phyloP scores from a whole-genome alignment of 2,888 invertebrate genomes.

The Stenolophus ochropezus region DNA sequence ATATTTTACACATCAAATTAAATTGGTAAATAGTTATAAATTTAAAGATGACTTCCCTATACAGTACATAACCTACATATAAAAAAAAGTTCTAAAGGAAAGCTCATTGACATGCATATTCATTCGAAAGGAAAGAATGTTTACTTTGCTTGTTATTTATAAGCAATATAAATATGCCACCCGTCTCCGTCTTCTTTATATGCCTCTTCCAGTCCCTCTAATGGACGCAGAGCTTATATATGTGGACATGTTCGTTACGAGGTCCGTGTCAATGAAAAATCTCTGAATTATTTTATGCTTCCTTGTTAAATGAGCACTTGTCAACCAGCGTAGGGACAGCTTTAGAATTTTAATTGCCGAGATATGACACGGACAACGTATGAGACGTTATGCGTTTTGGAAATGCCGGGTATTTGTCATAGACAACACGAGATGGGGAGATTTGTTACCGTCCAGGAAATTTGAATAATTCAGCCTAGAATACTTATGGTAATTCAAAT shows the following conservation, averaged over 20 bases:
- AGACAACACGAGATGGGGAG: background rate
- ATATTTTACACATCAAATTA: too few relatives aligned
- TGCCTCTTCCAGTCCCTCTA: slow-evolving; percentile 14
- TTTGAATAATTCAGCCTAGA: slow-evolving; percentile 30
- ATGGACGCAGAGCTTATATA: slow-evolving; percentile 30
- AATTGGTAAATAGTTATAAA: too few relatives aligned
- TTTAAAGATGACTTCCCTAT: background rate
- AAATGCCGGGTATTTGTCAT: slow-evolving; percentile 30
- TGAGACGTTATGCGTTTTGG: slow-evolving; percentile 20
- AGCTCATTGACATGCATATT: slow-evolving; percentile 58
- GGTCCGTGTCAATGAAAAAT: slow-evolving; percentile 54
- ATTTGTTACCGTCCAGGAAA: slow-evolving; percentile 12
- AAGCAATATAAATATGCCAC: slow-evolving; percentile 61
- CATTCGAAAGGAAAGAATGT: slow-evolving; percentile 60
- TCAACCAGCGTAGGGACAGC: slow-evolving; percentile 23
- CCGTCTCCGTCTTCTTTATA: slow-evolving; percentile 18
- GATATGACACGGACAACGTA: slow-evolving; percentile 22
- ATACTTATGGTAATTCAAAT: slow-evolving; percentile 14
- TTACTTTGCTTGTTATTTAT: slow-evolving; percentile 60
- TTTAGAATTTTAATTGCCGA: slow-evolving; percentile 55
- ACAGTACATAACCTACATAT: background rate
- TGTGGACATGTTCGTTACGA: slow-evolving; percentile 42
- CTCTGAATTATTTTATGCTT: slow-evolving; percentile 49
- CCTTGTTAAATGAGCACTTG: slow-evolving; percentile 39
- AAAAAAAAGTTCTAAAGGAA: background rate